Percentiles rank a stretch among this genome's conserved stretches.
Conservation (phyloP, 2,113 vertebrate genomes). For the Anarhynchus alexandrinus region DNA sequence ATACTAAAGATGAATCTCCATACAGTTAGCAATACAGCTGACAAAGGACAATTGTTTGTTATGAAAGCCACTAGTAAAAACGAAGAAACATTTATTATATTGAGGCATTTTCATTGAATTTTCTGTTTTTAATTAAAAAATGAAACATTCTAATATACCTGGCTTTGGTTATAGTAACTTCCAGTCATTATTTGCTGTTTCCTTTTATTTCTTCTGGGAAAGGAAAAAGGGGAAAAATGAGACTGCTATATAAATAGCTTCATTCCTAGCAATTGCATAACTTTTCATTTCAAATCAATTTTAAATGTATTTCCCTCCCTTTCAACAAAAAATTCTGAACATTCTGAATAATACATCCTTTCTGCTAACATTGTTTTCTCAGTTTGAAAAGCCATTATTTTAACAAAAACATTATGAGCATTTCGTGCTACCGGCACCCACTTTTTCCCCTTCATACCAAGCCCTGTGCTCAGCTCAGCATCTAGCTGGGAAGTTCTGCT, state of each 20-base stretch:
- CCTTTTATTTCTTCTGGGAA: constrained; percentile 33
- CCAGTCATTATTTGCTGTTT: neutral
- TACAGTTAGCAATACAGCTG: neutral
- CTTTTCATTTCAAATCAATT: constrained; percentile 55
- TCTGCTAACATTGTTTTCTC: constrained; percentile 42
- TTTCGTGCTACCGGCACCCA: constrained; percentile 11
- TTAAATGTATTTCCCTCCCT: constrained; percentile 44
- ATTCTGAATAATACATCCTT: constrained; percentile 41
- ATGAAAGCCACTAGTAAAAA: neutral
- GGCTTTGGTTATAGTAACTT: constrained; percentile 1
- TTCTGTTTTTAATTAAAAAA: constrained; percentile 9
- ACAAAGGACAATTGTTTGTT: neutral
- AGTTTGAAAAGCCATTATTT: constrained; percentile 44
- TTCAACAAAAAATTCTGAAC: neutral
- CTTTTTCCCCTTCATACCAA: neutral
- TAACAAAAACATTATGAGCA: constrained; percentile 33
- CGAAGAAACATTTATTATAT: neutral
- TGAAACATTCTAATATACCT: neutral
- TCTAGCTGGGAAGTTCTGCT: neutral
- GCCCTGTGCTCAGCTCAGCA: neutral
- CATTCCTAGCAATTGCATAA: constrained; percentile 41
- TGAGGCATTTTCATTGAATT: neutral
- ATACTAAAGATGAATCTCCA: neutral
- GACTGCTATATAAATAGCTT: constrained; percentile 39
- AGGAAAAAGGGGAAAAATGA: constrained; percentile 20